Evolutionary conservation across 2,888 invertebrate species (phyloP).

Genomic region (Caenorhabditis wallacei): DNA sequence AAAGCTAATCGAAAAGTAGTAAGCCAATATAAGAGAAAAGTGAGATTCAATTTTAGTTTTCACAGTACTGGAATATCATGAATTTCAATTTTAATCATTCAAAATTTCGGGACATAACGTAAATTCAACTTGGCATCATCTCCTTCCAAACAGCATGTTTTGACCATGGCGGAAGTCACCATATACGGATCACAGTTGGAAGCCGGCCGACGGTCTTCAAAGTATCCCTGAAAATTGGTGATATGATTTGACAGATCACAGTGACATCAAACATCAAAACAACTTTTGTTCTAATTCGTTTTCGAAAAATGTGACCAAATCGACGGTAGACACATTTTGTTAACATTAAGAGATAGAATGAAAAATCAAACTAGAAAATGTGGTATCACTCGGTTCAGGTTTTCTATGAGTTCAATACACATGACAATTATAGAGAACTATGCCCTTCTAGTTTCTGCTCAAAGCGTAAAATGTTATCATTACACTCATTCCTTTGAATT

Average conservation of each 20-base stretch:
- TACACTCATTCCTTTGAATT: neutral
- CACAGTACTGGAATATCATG: neutral
- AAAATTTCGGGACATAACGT: slow-evolving; percentile 76
- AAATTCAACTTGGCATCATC: slow-evolving; percentile 72
- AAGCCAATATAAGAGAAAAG: neutral
- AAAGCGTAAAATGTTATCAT: neutral
- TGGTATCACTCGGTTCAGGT: slow-evolving; percentile 30
- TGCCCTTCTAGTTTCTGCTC: neutral
- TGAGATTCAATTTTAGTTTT: slow-evolving; percentile 12
- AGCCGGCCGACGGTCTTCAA: slow-evolving; percentile 79
- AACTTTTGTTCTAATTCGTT: slow-evolving; percentile 15
- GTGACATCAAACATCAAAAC: slow-evolving; percentile 23
- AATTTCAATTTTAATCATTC: slow-evolving; percentile 7
- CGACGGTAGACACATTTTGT: slow-evolving; percentile 5
- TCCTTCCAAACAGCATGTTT: slow-evolving; percentile 75
- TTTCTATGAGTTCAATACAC: slow-evolving; percentile 22
- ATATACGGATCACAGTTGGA: slow-evolving; percentile 81
- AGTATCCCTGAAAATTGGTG: slow-evolving; percentile 73
- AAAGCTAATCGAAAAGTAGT: no score
- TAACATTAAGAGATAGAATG: slow-evolving; percentile 6
- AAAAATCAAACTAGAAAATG: slow-evolving; percentile 34
- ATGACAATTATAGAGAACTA: slow-evolving; percentile 12
- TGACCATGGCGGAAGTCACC: slow-evolving; percentile 74
- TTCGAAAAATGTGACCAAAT: slow-evolving; percentile 17
- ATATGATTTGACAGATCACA: slow-evolving; percentile 12